These are phyloP conservation scores for Microtus montanus DNA, from an alignment of 2,113 vertebrate genomes.

Conservation along the genomic window DNA sequence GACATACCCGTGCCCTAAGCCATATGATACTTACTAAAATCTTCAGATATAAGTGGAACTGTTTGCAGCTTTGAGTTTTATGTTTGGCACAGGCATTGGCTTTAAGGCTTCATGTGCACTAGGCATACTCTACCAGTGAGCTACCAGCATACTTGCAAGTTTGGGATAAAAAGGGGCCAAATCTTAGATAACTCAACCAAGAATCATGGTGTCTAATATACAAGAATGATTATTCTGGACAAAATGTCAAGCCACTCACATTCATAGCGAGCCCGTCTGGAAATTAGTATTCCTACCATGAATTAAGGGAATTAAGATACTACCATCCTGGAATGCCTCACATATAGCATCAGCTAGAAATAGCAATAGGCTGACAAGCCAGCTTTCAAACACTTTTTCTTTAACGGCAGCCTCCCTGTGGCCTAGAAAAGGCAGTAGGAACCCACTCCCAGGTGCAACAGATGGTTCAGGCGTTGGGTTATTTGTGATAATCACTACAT, in stretches of 20 bases:
- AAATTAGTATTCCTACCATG: background rate
- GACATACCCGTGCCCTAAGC: background rate
- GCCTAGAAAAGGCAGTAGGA: background rate
- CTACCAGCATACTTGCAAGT: background rate
- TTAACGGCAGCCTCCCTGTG: background rate
- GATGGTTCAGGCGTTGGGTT: background rate
- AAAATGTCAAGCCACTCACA: background rate
- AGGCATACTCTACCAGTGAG: background rate
- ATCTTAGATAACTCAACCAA: background rate
- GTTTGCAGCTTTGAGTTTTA: background rate
- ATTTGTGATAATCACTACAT: background rate
- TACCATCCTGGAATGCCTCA: background rate
- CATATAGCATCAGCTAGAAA: conserved; percentile 38
- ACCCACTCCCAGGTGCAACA: background rate
- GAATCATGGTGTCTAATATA: background rate
- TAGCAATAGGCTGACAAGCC: background rate
- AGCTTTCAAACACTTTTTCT: background rate
- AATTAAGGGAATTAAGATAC: background rate
- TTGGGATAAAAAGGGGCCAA: background rate
- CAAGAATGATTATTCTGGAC: background rate
- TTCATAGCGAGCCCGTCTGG: background rate
- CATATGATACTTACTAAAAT: background rate
- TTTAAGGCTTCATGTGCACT: background rate
- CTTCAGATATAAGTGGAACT: background rate
- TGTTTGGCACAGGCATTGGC: background rate